phyloP scores from a whole-genome alignment of 2,113 vertebrate genomes.

The Trachemys scripta region DNA sequence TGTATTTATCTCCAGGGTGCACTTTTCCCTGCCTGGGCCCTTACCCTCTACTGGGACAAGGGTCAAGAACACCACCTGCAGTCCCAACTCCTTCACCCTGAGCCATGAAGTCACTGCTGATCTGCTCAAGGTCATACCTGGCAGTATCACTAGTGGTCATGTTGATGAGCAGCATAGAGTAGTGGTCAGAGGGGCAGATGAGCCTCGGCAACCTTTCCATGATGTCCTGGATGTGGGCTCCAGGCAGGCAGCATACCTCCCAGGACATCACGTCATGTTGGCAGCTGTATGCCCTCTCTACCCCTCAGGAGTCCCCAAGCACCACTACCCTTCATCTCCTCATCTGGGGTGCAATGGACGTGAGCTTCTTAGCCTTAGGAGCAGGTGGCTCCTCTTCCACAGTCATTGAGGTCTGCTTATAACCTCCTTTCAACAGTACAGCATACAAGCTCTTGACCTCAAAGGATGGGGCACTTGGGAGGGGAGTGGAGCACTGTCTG shows the following conservation, averaged over 20 bases:
- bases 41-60: not conserved
- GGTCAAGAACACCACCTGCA: not conserved
- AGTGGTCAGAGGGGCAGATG: not conserved
- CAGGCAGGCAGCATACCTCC: not conserved
- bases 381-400: not conserved
- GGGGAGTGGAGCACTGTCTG: no score
- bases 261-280: not conserved
- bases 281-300: not conserved
- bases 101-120: not conserved
- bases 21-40: not conserved
- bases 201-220: not conserved
- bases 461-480: no score
- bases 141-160: not conserved
- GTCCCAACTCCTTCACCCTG: not conserved
- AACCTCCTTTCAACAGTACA: no score
- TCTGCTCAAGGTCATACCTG: not conserved
- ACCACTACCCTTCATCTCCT: not conserved
- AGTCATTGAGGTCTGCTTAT: no score
- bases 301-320: not conserved
- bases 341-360: not conserved
- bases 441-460: no score
- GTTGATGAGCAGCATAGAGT: not conserved
- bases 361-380: not conserved
- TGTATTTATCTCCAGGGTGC: not conserved
- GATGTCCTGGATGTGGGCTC: not conserved